Evolutionary conservation across 2,888 invertebrate genomes (phyloP).

Genomic region (Dasypolia templi): DNA sequence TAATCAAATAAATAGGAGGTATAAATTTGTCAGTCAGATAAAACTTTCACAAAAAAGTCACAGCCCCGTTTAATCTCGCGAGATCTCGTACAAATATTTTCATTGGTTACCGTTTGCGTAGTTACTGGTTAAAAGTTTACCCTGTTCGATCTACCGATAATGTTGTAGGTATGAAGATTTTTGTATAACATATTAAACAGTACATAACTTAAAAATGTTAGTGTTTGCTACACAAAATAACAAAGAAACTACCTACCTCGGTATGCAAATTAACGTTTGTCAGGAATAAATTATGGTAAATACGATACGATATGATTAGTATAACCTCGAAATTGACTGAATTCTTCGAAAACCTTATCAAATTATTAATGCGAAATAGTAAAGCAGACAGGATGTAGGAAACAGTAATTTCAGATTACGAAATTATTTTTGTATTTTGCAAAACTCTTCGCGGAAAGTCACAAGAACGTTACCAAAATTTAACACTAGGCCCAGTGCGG

Average conservation of each 20-base stretch:
- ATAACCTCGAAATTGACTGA: not conserved
- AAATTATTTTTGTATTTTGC: not conserved
- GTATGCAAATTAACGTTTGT: constrained; percentile 9
- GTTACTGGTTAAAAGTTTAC: too few species aligned
- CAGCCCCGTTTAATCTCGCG: too few species aligned
- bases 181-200: not conserved
- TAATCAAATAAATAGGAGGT: too few species aligned
- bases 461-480: too few species aligned
- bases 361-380: constrained; percentile 11
- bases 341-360: constrained; percentile 40
- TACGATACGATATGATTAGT: not conserved
- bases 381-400: constrained; percentile 27
- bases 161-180: not conserved
- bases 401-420: constrained; percentile 14
- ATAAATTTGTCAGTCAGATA: too few species aligned
- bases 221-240: constrained; percentile 15
- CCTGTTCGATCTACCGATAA: not conserved
- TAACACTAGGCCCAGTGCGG: too few species aligned
- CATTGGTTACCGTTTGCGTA: too few species aligned
- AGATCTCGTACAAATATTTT: too few species aligned
- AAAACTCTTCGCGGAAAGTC: not conserved
- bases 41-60: too few species aligned
- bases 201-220: not conserved
- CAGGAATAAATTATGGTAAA: constrained; percentile 22
- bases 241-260: not conserved